Base-by-base conservation (phyloP, 2,888 invertebrate species). In the Thereva nobilitata region DNA sequence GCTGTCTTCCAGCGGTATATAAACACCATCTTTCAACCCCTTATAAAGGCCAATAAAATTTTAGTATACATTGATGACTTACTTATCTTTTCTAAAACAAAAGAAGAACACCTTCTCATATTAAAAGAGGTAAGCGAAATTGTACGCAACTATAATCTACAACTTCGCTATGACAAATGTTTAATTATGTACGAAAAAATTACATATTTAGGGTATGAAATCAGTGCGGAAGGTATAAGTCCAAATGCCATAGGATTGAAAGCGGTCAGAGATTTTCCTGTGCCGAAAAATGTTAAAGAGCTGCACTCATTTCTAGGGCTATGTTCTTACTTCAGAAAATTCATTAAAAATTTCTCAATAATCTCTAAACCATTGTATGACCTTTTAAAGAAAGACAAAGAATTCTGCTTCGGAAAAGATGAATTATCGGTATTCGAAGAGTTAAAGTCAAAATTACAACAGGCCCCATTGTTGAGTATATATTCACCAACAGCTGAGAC, bases 401-500 rank as follows among this genome's bases (percentile, higher is more conserved):
- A 45, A n/a, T n/a, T n/a, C n/a, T n/a, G n/a, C n/a, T n/a, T n/a
- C n/a, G 42, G 54, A 9, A 50, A 45, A 6, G 56, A 66, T 10
- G 56, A 64, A 44, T 9, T 44, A 6, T 35, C 42, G 9, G 59
- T 66, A 9, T 68, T 69, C 59, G 44, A 69, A n/a, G 23, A 38
- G 4, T 61, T 68, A 12, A 70, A 70, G 40, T 0, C 45, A 6
- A 59, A 57, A 45, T 42, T 72, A 35, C 42, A 52, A 7, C 34
- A 65, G 8, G 37, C 70, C 41, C 74, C 72, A 42, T 68, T 77
- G 9, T 68, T 78, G 35, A 70, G 73, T 4, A 67, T 79, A 4
- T 79, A 69, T 67, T 65, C 68, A 9, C 74, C 75, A 4, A 52
- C 45, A 8, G n/a, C 50, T 8, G 73, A 73, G 57, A 76, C 74